Base-by-base conservation (phyloP, 2,113 vertebrate genomes). In the Hassar affinis region DNA sequence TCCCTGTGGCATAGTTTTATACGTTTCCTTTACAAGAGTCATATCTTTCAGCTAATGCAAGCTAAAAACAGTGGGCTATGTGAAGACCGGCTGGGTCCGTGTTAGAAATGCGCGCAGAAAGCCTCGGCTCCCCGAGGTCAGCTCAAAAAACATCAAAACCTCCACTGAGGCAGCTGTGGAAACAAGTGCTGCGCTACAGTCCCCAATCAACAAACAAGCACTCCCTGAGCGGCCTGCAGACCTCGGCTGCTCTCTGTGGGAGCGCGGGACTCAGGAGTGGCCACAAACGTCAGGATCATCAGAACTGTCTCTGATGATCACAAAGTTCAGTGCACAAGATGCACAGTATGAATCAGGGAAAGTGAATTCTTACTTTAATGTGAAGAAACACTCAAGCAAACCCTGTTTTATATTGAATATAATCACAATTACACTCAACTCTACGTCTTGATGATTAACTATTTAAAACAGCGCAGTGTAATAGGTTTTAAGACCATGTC, bases 81-180 rank as follows among this genome's bases (percentile, higher is more conserved):
- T 62, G 27, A 1, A 25, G 80, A 79, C 51, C 51, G 7, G 15
- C 57, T 62, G 33, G 78, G 83, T 75, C 74, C 64, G 38, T 17
- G 69, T 81, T 77, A 49, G 62, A 52, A 82, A 51, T 78, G 71
- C 8, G 74, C 61, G 66, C 83, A 64, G 64, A 84, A 72, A 62
- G 81, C 64, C 30, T 49, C 6, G 62, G 17, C 72, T 84, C 75
- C 86, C 83, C 85, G 89, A 90, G 87, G 90, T 89, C 87, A 82
- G 61, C n/a, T 83, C 69, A 88, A 89, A 84, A 82, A 77, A 86
- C 88, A 82, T 77, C 61, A 78, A 78, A 85, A 80, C 85, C 85
- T 81, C 79, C 11, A 82, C 80, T 35, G 33, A 47, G 78, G 68
- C 89, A 89, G 89, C 89, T 90, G 87, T 88, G 79, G 87, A 88